Evolutionary conservation across 2,797 vertebrate species (phyloP), one percentile per base, ranked within the genome.

Genomic region (Propithecus perrieri): DNA sequence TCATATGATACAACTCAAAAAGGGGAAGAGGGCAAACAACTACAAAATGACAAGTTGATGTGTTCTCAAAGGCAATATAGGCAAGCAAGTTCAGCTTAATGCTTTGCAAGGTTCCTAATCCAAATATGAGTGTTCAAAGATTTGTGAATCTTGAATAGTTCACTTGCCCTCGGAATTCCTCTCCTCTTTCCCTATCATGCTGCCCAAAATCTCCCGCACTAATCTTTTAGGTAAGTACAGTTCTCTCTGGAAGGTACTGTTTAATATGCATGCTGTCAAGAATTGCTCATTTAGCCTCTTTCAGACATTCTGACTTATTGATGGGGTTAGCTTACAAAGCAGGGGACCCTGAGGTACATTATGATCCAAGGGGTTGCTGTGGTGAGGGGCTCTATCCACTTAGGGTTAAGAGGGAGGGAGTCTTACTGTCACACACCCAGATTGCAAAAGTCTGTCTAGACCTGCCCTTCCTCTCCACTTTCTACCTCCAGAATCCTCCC

Each of bases 381-480:
- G 26, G 35, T 35, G 13, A 50, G 0, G 0, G 48, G 14, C 41
- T n/a, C 9, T 14, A 38, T 17, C 3, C 6, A 7, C 33, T 6
- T 13, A 50, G 26, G 30, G 4, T 63, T 8, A 3, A 59, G 14
- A 43, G 8, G 20, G 30, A 78, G 41, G 26, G n/a, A 9, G 1
- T 26, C 61, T 83, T 46, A 10, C 10, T 26, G 2, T 26, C 43
- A 13, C 28, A 92, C 5, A n/a, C 22, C 28, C 28, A 63, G 22
- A 26, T 20, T 24, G 33, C 43, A 78, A 35, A 80, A 28, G 4
- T 15, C 26, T 55, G 10, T 53, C 18, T 50, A 48, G 14, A 26
- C 10, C 7, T 3, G 4, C 8, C 13, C 48, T 46, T 69, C 15
- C 20, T 83, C 43, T 22, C 38, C 4, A 33, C 33, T 28, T 57